Evolutionary conservation across 2,113 vertebrate genomes (phyloP).

Genomic region (Pseudorectes ferrugineus): DNA sequence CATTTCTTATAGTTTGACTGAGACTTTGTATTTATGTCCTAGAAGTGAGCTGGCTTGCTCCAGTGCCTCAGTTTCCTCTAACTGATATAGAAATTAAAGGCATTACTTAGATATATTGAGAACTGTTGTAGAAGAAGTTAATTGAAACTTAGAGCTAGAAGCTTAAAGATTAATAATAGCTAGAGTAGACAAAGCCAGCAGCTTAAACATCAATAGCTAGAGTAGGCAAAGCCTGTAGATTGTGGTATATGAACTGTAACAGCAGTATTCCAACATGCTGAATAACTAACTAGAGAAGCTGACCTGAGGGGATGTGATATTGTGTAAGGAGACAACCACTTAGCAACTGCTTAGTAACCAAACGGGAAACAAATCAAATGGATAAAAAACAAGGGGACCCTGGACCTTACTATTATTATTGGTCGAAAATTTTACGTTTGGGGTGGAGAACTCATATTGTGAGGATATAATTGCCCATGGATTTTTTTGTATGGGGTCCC

Average conservation of each 20-base stretch:
- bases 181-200: not conserved
- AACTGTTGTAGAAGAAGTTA: not conserved
- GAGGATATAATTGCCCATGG: not conserved
- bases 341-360: not conserved
- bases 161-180: not conserved
- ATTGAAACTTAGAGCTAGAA: not conserved
- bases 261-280: not conserved
- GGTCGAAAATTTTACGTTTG: not conserved
- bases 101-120: not conserved
- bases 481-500: not conserved
- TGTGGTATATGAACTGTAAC: not conserved
- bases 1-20: not conserved
- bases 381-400: not conserved
- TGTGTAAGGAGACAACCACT: not conserved
- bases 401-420: not conserved
- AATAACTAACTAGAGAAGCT: not conserved
- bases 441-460: not conserved
- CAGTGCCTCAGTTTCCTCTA: slow-evolving; percentile 8
- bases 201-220: not conserved
- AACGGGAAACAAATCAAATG: not conserved
- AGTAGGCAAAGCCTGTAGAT: not conserved
- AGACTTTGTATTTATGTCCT: not conserved
- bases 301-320: not conserved
- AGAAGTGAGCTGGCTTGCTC: not conserved
- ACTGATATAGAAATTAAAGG: not conserved